phyloP scores from a whole-genome alignment of 2,888 invertebrate genomes.

The Nymphalis urticae region DNA sequence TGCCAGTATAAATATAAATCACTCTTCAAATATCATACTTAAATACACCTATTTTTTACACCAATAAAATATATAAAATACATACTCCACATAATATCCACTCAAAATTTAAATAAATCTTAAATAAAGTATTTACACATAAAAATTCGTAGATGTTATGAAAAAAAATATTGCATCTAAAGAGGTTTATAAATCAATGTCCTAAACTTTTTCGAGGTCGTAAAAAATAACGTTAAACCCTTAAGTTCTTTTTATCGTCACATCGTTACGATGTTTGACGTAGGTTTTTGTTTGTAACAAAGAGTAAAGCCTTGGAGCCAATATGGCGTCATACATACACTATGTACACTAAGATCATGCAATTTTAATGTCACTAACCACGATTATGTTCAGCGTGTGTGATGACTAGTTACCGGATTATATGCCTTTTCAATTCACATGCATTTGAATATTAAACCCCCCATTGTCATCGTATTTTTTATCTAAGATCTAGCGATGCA shows the following conservation, averaged over 20 bases:
- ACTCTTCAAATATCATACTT: too few species aligned
- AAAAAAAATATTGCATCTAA: slow-evolving; percentile 21
- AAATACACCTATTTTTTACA: not conserved
- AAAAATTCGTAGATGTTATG: slow-evolving; percentile 18
- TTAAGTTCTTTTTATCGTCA: slow-evolving; percentile 26
- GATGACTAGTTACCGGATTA: not conserved
- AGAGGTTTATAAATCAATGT: slow-evolving; percentile 31
- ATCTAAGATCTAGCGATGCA: too few species aligned
- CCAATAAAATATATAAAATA: not conserved
- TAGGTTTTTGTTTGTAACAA: slow-evolving; percentile 6
- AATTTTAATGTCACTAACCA: slow-evolving; percentile 19
- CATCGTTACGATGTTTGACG: slow-evolving; percentile 17
- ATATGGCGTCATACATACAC: slow-evolving; percentile 18
- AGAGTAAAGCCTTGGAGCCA: not conserved
- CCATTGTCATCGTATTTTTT: too few species aligned
- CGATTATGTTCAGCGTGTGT: slow-evolving; percentile 20
- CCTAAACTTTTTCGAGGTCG: slow-evolving; percentile 23
- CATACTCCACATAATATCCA: too few species aligned
- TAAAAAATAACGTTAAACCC: slow-evolving; percentile 33
- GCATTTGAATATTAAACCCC: too few species aligned
- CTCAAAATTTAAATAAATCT: not conserved
- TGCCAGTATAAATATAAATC: too few species aligned
- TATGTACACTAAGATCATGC: slow-evolving; percentile 13
- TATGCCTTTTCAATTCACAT: too few species aligned
- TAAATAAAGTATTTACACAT: slow-evolving; percentile 4